phyloP scores from a whole-genome alignment of 2,888 invertebrate species.

The Thereva unica region DNA sequence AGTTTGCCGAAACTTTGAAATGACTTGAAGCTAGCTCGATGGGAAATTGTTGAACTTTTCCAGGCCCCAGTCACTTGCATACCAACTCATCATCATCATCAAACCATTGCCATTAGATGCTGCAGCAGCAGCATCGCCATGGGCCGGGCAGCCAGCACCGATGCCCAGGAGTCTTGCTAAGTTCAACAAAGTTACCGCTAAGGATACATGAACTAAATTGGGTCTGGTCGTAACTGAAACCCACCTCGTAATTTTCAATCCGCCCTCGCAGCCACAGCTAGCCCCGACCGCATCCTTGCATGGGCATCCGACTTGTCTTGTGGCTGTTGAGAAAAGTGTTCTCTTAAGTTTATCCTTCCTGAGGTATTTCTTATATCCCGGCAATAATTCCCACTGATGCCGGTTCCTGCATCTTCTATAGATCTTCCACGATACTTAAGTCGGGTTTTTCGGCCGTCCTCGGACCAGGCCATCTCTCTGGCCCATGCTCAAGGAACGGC shows the following conservation, averaged over 20 bases:
- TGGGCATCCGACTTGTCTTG: slow-evolving; percentile 32
- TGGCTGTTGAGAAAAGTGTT: slow-evolving; percentile 37
- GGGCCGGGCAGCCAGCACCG: slow-evolving; percentile 9
- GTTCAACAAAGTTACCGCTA: slow-evolving; percentile 36
- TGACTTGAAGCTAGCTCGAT: slow-evolving; percentile 28
- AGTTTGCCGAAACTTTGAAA: slow-evolving; percentile 25
- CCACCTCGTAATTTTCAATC: slow-evolving; percentile 41
- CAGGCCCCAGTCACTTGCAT: slow-evolving; percentile 26
- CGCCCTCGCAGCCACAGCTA: slow-evolving; percentile 18
- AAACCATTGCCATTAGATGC: slow-evolving; percentile 6
- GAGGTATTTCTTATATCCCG: slow-evolving; percentile 42
- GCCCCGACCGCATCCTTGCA: slow-evolving; percentile 32
- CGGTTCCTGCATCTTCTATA: slow-evolving; percentile 39
- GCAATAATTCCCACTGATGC: slow-evolving; percentile 37
- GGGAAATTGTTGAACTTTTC: slow-evolving; percentile 18
- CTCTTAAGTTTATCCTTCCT: slow-evolving; percentile 41
- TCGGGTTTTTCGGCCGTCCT: slow-evolving; percentile 34
- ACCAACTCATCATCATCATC: slow-evolving; percentile 25
- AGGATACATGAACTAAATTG: slow-evolving; percentile 39
- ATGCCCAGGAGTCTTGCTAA: slow-evolving; percentile 31
- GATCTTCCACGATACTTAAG: slow-evolving; percentile 42
- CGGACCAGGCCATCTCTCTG: slow-evolving; percentile 9
- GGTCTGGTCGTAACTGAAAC: slow-evolving; percentile 40
- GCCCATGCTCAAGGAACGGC: slow-evolving; percentile 2
- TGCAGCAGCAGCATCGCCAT: neutral